phyloP scores from a whole-genome alignment of 2,888 invertebrate species.

The Rhabditoides inermis region DNA sequence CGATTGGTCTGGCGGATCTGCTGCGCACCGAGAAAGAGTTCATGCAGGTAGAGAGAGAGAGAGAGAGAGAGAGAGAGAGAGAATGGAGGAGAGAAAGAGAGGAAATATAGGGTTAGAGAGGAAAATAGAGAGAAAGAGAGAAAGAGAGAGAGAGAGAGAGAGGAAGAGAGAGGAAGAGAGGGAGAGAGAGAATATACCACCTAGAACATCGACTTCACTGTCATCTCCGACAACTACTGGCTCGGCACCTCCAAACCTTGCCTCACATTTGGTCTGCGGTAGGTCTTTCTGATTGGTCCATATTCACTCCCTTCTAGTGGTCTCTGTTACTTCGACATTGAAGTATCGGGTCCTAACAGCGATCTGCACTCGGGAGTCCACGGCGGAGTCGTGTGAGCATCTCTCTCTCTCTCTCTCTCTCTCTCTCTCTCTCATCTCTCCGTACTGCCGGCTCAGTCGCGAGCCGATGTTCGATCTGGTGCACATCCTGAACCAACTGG shows the following conservation, averaged over 20 bases:
- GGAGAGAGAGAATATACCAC: too few relatives aligned
- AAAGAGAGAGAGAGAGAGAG: too few relatives aligned
- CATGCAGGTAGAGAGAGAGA: conserved; percentile 61
- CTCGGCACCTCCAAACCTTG: conserved; percentile 88
- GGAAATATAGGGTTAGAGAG: too few relatives aligned
- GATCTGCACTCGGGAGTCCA: conserved; percentile 92
- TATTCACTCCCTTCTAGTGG: conserved; percentile 58
- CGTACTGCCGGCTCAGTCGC: too few relatives aligned
- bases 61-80: too few relatives aligned
- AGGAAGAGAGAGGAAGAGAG: too few relatives aligned
- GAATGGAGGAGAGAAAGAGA: too few relatives aligned
- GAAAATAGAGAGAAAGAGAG: too few relatives aligned
- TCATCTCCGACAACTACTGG: conserved; percentile 98
- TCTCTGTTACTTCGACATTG: conserved; percentile 70
- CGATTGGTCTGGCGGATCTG: conserved; percentile 83
- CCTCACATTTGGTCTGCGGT: conserved; percentile 79
- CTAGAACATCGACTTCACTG: conserved; percentile 76
- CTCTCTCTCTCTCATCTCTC: too few relatives aligned
- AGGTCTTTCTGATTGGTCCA: background rate
- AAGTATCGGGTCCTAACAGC: conserved; percentile 70
- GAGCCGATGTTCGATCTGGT: conserved; percentile 86
- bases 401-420: too few relatives aligned
- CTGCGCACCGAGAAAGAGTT: conserved; percentile 59
- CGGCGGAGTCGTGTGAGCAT: conserved; percentile 79
- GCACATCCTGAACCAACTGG: conserved; percentile 72